Evolutionary conservation across 2,888 invertebrate species (phyloP).

Genomic region (Lobophora halterata): DNA sequence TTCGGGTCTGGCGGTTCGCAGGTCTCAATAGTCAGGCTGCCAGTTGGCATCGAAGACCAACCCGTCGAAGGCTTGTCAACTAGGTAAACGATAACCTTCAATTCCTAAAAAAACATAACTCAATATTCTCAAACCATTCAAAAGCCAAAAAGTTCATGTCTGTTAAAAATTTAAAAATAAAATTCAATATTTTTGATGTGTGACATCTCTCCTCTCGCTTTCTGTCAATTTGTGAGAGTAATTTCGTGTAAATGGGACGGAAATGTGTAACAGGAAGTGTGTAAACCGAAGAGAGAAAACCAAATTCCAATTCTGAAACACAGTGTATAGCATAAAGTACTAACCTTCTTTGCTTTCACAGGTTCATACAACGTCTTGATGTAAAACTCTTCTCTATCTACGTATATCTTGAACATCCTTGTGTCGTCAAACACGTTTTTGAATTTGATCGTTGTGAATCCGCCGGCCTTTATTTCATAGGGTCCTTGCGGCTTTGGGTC

Average conservation of each 20-base stretch:
- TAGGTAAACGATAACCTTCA: constrained; percentile 55
- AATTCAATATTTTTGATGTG: too few relatives aligned
- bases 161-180: too few relatives aligned
- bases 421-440: constrained; percentile 64
- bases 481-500: constrained; percentile 69
- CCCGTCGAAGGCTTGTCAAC: constrained; percentile 38
- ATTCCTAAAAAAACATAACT: constrained; percentile 44
- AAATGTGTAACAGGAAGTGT: too few relatives aligned
- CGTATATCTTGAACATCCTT: constrained; percentile 53
- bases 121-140: too few relatives aligned
- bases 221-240: too few relatives aligned
- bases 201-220: too few relatives aligned
- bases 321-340: too few relatives aligned
- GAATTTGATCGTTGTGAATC: constrained; percentile 50
- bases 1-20: constrained; percentile 55
- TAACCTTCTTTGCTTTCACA: constrained; percentile 48
- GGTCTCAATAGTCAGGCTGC: constrained; percentile 60
- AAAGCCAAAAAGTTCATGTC: too few relatives aligned
- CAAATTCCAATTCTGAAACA: too few relatives aligned
- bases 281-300: too few relatives aligned
- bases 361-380: constrained; percentile 46
- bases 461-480: constrained; percentile 55
- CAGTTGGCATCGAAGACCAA: constrained; percentile 50
- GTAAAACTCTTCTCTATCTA: constrained; percentile 61
- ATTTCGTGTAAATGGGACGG: too few relatives aligned